Base-by-base conservation (phyloP, 2,888 invertebrate species). In the Sarcophaga caerulescens region DNA sequence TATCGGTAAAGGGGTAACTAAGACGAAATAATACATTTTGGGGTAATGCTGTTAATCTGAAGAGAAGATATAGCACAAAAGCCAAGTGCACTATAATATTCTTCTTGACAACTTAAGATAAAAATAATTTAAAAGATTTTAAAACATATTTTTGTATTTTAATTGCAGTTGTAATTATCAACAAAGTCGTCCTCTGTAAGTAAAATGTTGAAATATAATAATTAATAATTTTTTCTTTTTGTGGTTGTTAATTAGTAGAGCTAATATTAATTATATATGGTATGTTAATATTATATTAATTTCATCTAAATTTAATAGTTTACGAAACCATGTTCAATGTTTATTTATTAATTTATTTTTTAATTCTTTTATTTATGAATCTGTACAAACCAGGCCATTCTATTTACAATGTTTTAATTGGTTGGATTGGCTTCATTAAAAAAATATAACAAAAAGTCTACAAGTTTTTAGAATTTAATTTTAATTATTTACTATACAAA, bases 271-370 rank as follows among this genome's bases (percentile, higher is more conserved):
- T 35, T 35, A 35, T 35, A 35, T 35, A 25, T 4, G 25, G 4
- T 73, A 57, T 23, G 59, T 19, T 21, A 52, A 44, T 63, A 69
- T 59, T n/a, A 35, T 74, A 44, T 59, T 21, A 60, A 14, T 73
- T 23, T 68, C 35, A 44, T 66, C 68, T 75, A 73, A 75, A 23
- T 77, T 59, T 78, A 84, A 21, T 87, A 87, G 85, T 85, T 87
- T 85, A 87, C 81, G 88, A 88, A 88, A 88, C 88, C 88, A 87
- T 82, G 85, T 85, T 85, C 59, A 52, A 65, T 82, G 65, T 25
- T 66, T 69, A 62, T 77, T 78, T 25, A 5, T 69, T 52, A 60
- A 8, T 59, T 35, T 71, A 35, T n/a, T 68, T 68, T 76, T n/a
- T 57, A 52, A 2, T 35, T 35, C 35, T 71, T 60, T 59, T 71